Conservation (phyloP, 1,140 invertebrate species). For the Pomacea maculata region DNA sequence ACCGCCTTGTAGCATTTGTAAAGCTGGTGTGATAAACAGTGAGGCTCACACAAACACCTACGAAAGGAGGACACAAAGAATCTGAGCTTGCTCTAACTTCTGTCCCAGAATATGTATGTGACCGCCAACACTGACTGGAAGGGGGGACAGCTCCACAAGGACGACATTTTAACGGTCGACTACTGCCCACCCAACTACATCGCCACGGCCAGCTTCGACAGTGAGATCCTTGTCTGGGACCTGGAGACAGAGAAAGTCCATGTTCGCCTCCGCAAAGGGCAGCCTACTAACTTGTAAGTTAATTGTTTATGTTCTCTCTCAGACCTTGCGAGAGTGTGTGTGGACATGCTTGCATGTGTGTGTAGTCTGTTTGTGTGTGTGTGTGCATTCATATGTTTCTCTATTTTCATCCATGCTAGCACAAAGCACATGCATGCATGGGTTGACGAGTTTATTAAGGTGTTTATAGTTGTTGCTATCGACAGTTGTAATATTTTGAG, state of each 20-base stretch:
- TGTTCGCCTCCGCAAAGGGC: slow-evolving; percentile 50
- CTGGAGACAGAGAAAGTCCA: slow-evolving; percentile 62
- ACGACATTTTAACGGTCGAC: slow-evolving; percentile 62
- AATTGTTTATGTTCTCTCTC: not conserved
- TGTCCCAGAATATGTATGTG: slow-evolving; percentile 57
- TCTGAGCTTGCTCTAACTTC: not conserved
- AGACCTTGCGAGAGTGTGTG: no score
- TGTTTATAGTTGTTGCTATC: no score
- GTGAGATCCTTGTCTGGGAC: slow-evolving; percentile 63
- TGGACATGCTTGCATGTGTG: no score
- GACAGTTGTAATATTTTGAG: no score
- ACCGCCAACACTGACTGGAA: slow-evolving; percentile 58
- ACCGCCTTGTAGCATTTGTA: no score
- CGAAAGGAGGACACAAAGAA: no score
- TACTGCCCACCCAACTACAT: slow-evolving; percentile 58
- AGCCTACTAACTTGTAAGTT: slow-evolving; percentile 51
- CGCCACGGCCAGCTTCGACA: slow-evolving; percentile 62
- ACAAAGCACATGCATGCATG: no score
- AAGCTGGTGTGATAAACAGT: no score
- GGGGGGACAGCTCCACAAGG: slow-evolving; percentile 61
- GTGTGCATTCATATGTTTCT: not conserved
- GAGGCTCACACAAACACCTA: no score
- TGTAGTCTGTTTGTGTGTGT: not conserved
- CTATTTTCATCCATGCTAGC: no score
- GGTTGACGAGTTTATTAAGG: no score